A percentile compares a stretch with the other conserved stretches of the same genome.
Conservation (phyloP, 2,797 vertebrate genomes). For the Gobionotothen gibberifrons region DNA sequence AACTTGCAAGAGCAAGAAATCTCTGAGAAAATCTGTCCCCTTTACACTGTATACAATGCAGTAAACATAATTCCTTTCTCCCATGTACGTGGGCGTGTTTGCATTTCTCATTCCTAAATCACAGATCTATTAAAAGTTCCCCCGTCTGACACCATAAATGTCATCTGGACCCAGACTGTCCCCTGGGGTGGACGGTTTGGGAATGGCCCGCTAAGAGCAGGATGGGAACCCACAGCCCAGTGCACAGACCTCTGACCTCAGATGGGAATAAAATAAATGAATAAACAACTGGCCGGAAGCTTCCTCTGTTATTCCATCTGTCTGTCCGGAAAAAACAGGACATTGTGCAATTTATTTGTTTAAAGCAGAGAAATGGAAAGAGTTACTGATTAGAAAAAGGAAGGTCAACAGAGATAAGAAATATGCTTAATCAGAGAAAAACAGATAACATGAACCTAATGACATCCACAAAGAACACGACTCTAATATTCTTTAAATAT, state of each 20-base stretch:
- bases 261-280: constrained; percentile 69
- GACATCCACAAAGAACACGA: neutral
- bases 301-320: constrained; percentile 53
- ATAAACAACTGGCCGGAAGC: constrained; percentile 73
- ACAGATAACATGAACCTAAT: neutral
- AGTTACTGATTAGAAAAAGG: constrained; percentile 17
- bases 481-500: neutral
- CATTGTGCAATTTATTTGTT: constrained; percentile 12
- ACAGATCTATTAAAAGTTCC: constrained; percentile 67
- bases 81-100: constrained; percentile 51
- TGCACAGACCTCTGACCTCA: constrained; percentile 66
- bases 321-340: constrained; percentile 40
- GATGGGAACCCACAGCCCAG: constrained; percentile 75
- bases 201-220: constrained; percentile 57
- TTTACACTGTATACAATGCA: constrained; percentile 18
- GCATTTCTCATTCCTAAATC: constrained; percentile 69
- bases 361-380: neutral
- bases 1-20: neutral
- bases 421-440: constrained; percentile 1
- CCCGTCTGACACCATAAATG: constrained; percentile 71
- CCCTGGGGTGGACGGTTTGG: constrained; percentile 59
- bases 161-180: constrained; percentile 60
- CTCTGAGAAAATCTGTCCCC: constrained; percentile 53
- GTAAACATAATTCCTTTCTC: neutral
- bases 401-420: neutral